Base-by-base conservation (phyloP, 1,140 invertebrate species). In the Cheumatopsyche charites region DNA sequence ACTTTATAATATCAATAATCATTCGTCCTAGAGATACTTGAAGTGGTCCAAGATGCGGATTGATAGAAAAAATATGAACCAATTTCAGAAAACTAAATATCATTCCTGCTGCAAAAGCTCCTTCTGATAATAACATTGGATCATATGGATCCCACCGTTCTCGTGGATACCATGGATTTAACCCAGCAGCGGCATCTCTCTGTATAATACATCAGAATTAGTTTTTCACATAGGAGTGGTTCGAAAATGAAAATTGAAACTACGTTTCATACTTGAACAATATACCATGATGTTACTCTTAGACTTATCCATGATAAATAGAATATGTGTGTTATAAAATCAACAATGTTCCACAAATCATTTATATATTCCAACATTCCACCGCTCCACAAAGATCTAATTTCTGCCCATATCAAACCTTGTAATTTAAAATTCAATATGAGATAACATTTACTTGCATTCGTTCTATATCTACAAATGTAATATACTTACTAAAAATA, bases 291-390 rank as follows among this genome's bases (percentile, higher is more conserved):
- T 0, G 90, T 89, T 17, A 88, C 82, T 75, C 96, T 86, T 72
- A 98, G 85, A 70, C 89, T 88, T 63, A 98, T 90, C 90, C 96
- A 98, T 23, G 94, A 90, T 17, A 98, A 90, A 79, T 98, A 98
- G 76, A 98, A 93, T 73, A 90, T 88, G 81, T 98, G 97, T 15
- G 94, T 96, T 75, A 97, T 91, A 78, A 97, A 98, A 81, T 98
- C 97, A 3, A 98, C 91, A 75, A 98, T 94, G 80, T 98, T 98
- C 97, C 97, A 98, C 70, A 98, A 88, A 83, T 98, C 96, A 58
- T 90, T 90, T 29, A 96, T 85, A 78, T 98, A 98, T 49, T 96
- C 94, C 29, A 91, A 80, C n/a, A 98, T 78, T 0, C 96, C 96
- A 71, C 92, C 92, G 0, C 89, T 86, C 90, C 95, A 98, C 13